These are phyloP conservation scores for Poecilobothrus nobilitatus DNA, from an alignment of 2,888 invertebrate genomes.

Conservation along the genomic window DNA sequence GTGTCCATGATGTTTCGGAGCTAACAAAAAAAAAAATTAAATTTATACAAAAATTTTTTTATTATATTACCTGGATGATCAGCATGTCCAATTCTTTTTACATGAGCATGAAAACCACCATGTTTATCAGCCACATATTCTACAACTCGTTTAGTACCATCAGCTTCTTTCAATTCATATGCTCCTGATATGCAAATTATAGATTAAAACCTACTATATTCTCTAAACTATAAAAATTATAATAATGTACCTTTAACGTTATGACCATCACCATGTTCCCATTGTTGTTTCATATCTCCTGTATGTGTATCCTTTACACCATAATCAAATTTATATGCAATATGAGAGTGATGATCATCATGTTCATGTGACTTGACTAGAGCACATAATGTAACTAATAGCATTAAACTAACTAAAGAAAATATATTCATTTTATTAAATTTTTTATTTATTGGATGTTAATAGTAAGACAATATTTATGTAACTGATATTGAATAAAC, in stretches of 20 bases:
- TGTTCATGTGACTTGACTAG: slow-evolving; percentile 27
- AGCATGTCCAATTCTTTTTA: slow-evolving; percentile 2
- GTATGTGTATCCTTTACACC: slow-evolving; percentile 39
- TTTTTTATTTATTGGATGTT: background rate
- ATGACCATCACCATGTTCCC: slow-evolving; percentile 43
- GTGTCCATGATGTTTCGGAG: slow-evolving; percentile 18
- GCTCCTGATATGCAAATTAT: slow-evolving; percentile 22
- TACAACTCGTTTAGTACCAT: slow-evolving; percentile 39
- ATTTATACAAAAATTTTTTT: background rate
- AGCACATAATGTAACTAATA: background rate
- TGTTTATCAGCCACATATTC: slow-evolving; percentile 38
- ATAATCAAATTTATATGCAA: slow-evolving; percentile 36
- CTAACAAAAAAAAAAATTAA: background rate
- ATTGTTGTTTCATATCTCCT: slow-evolving; percentile 37
- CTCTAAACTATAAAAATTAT: too few relatives aligned
- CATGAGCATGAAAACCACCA: background rate
- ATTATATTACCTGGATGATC: background rate
- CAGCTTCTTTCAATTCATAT: slow-evolving; percentile 40
- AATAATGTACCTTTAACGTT: slow-evolving; percentile 32
- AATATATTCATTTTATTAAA: background rate
- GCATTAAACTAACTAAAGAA: background rate
- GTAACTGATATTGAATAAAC: background rate
- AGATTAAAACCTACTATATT: too few relatives aligned
- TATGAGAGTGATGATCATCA: slow-evolving; percentile 38
- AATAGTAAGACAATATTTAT: background rate